Conservation (phyloP, 2,113 vertebrate genomes). For the Toxotes jaculatrix region DNA sequence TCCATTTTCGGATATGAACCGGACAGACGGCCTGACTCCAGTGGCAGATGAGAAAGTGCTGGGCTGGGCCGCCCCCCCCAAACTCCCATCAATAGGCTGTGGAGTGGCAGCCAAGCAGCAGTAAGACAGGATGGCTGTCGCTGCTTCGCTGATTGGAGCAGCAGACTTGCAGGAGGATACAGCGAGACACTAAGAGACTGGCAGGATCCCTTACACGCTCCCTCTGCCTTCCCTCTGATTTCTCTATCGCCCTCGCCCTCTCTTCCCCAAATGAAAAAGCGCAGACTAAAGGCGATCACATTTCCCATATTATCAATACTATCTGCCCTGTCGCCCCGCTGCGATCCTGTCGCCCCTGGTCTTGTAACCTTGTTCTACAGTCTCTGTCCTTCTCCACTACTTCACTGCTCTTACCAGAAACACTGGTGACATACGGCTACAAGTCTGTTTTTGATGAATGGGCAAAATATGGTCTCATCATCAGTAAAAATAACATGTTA, state of each 20-base stretch:
- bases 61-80: constrained; percentile 66
- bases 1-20: constrained; percentile 68
- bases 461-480: neutral
- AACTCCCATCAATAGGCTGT: constrained; percentile 81
- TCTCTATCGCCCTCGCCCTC: constrained; percentile 43
- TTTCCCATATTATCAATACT: constrained; percentile 84
- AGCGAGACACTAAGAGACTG: constrained; percentile 47
- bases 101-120: constrained; percentile 78
- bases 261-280: constrained; percentile 65
- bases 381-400: constrained; percentile 44
- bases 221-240: constrained; percentile 28
- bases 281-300: constrained; percentile 79
- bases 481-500: neutral
- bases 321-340: constrained; percentile 64
- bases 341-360: constrained; percentile 57
- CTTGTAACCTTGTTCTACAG: constrained; percentile 69
- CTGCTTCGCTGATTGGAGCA: constrained; percentile 71
- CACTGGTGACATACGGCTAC: neutral
- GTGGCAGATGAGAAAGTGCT: constrained; percentile 76
- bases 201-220: constrained; percentile 70
- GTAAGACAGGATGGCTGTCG: constrained; percentile 84
- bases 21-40: constrained; percentile 91
- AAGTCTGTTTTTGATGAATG: neutral
- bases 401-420: constrained; percentile 30
- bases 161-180: constrained; percentile 67